Evolutionary conservation across 2,888 invertebrate genomes (phyloP).

Genomic region (Lasioglossum calceatum): DNA sequence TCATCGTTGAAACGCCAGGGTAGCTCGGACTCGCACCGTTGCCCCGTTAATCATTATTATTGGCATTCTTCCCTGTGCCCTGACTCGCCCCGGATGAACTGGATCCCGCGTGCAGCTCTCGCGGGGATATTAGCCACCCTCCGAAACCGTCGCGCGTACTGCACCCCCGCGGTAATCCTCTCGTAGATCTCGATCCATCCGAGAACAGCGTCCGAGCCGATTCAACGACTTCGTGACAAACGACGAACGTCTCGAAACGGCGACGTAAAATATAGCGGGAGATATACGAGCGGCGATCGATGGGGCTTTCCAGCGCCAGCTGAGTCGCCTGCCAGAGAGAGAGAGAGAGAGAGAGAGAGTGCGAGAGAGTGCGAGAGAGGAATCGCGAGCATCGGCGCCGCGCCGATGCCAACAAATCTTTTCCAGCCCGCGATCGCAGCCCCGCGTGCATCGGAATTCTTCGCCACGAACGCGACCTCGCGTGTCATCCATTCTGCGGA

Average conservation of each 20-base stretch:
- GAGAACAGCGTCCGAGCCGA: constrained; percentile 10
- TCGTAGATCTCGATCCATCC: constrained; percentile 47
- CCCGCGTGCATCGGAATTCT: not conserved
- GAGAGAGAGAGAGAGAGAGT: not conserved
- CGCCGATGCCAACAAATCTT: constrained; percentile 24
- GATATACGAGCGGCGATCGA: constrained; percentile 18
- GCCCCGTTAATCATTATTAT: constrained; percentile 76
- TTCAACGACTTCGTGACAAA: constrained; percentile 37
- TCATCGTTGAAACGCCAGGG: not conserved
- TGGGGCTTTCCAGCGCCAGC: not conserved
- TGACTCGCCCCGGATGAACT: constrained; percentile 47
- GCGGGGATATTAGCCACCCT: constrained; percentile 45
- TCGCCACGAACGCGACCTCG: not conserved
- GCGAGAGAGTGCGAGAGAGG: not conserved
- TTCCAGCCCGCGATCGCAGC: constrained; percentile 9
- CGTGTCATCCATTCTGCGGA: not conserved
- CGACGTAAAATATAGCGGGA: constrained; percentile 35
- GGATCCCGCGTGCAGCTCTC: constrained; percentile 34
- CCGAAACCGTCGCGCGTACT: constrained; percentile 11
- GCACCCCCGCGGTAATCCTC: constrained; percentile 34
- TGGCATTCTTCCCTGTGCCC: constrained; percentile 58
- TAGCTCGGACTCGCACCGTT: not conserved
- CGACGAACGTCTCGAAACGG: constrained; percentile 28
- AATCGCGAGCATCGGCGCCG: constrained; percentile 20
- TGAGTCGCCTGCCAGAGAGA: not conserved